phyloP scores from a whole-genome alignment of 2,888 invertebrate species.

The Autographa gamma region DNA sequence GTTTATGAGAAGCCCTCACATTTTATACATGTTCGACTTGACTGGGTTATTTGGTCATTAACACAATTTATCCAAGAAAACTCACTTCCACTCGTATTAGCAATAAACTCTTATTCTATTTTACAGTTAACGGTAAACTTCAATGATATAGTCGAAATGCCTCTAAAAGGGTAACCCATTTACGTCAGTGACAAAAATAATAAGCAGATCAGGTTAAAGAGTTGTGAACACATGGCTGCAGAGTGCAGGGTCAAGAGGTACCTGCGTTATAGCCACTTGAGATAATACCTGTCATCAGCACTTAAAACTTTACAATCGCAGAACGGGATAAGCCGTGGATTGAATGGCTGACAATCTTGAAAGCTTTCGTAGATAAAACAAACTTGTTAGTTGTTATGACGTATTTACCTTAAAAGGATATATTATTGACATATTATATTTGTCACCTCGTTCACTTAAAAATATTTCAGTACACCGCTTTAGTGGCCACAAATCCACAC shows the following conservation, averaged over 20 bases:
- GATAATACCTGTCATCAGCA: constrained; percentile 28
- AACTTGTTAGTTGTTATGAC: no score
- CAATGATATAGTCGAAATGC: no score
- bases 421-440: no score
- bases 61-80: constrained; percentile 7
- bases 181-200: constrained; percentile 37
- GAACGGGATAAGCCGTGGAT: no score
- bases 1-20: constrained; percentile 47
- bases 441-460: no score
- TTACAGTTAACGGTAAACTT: constrained; percentile 12
- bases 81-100: neutral
- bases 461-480: neutral
- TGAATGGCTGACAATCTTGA: no score
- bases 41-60: constrained; percentile 38
- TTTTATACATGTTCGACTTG: constrained; percentile 23
- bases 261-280: constrained; percentile 42
- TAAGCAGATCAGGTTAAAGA: constrained; percentile 34
- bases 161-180: constrained; percentile 8
- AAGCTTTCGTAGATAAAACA: no score
- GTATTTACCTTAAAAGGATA: no score
- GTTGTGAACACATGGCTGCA: constrained; percentile 51
- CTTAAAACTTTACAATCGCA: neutral
- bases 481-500: neutral
- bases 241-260: constrained; percentile 44
- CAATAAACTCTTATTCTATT: constrained; percentile 13